Evolutionary conservation across 2,888 invertebrate genomes (phyloP).

Genomic region (Tenthredo mesomela): DNA sequence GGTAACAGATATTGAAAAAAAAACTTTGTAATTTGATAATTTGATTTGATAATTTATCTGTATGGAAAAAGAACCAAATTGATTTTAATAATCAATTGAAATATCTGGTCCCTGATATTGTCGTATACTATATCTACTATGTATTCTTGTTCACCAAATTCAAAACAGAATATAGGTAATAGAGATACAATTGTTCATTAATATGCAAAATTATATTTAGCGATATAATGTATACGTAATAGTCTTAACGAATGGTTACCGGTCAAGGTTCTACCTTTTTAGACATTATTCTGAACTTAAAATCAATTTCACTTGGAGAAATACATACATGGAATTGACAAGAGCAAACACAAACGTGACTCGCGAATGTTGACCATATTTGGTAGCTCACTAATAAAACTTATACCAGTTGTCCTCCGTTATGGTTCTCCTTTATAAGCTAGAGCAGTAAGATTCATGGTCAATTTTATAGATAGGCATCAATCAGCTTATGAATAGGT

Average conservation of each 20-base stretch:
- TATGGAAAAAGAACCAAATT: not conserved
- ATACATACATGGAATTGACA: slow-evolving; percentile 40
- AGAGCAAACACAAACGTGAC: slow-evolving; percentile 41
- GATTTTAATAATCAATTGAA: not conserved
- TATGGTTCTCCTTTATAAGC: slow-evolving; percentile 48
- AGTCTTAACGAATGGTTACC: slow-evolving; percentile 4
- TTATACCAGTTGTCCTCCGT: slow-evolving; percentile 45
- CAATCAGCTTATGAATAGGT: not conserved
- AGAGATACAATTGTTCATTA: not conserved
- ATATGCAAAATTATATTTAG: slow-evolving; percentile 23
- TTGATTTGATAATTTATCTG: not conserved
- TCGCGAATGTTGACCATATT: slow-evolving; percentile 51
- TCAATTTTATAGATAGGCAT: slow-evolving; percentile 27
- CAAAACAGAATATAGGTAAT: not conserved
- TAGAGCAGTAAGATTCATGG: slow-evolving; percentile 38
- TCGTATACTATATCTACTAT: not conserved
- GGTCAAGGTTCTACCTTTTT: slow-evolving; percentile 44
- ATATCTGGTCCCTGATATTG: not conserved
- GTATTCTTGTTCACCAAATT: not conserved
- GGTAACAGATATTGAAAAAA: not conserved
- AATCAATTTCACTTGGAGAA: slow-evolving; percentile 34
- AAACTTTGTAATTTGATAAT: not conserved
- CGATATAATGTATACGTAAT: not conserved
- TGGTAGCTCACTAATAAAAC: slow-evolving; percentile 50
- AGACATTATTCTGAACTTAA: slow-evolving; percentile 42